phyloP scores from a whole-genome alignment of 2,888 invertebrate species.

The Hipparchia sbordonii region DNA sequence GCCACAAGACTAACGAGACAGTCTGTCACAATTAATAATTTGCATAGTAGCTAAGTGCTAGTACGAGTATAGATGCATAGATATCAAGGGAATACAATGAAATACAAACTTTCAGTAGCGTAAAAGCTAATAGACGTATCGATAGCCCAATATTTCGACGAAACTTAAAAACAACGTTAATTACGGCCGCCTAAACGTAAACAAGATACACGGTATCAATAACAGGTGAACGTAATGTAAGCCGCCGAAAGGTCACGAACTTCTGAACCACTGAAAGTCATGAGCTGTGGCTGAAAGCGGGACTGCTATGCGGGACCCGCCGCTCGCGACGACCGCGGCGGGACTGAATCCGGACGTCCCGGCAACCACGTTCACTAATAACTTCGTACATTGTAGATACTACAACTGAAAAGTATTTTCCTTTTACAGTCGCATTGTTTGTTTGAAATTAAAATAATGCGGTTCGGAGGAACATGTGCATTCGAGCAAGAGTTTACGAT shows the following conservation, averaged over 20 bases:
- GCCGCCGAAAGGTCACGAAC: constrained; percentile 15
- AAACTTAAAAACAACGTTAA: neutral
- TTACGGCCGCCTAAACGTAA: constrained; percentile 1
- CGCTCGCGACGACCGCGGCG: constrained; percentile 76
- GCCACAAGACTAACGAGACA: no score
- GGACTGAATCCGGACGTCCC: constrained; percentile 57
- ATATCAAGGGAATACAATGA: constrained; percentile 3
- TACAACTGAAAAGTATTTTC: constrained; percentile 9
- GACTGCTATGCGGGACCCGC: constrained; percentile 48
- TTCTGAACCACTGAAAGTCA: neutral
- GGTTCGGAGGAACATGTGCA: constrained; percentile 5
- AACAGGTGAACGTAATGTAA: neutral
- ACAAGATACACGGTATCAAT: neutral
- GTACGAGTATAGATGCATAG: neutral
- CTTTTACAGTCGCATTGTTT: constrained; percentile 11
- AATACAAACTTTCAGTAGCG: constrained; percentile 1
- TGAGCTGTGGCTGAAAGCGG: neutral
- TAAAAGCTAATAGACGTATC: neutral
- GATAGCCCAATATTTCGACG: neutral
- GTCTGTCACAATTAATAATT: neutral
- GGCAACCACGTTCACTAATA: constrained; percentile 13
- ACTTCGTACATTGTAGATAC: constrained; percentile 4
- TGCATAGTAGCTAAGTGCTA: neutral
- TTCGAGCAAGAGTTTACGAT: neutral
- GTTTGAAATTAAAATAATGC: constrained; percentile 6